Percentiles rank a stretch among this genome's conserved stretches.
These are phyloP conservation scores for Conger conger DNA, from an alignment of 2,113 vertebrate genomes.

Conservation along the genomic window DNA sequence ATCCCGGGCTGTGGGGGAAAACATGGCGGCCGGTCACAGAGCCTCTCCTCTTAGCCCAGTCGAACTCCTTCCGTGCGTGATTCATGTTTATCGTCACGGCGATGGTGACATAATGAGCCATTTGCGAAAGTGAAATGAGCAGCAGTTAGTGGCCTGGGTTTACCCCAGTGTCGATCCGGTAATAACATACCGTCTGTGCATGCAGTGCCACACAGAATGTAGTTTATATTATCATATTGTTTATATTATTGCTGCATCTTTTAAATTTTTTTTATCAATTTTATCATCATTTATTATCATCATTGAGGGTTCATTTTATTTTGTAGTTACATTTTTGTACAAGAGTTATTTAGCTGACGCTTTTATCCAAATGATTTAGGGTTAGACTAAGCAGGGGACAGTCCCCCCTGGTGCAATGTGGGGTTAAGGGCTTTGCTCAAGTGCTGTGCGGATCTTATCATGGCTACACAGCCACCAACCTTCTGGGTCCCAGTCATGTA, in stretches of 20 bases:
- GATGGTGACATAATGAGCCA: not conserved
- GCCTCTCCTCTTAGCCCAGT: not conserved
- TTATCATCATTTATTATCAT: too few species aligned
- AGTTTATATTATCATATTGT: not conserved
- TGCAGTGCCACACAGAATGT: not conserved
- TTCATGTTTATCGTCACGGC: constrained; percentile 3
- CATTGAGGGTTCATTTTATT: not conserved
- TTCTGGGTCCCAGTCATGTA: too few species aligned
- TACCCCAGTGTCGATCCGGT: not conserved
- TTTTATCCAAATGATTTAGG: too few species aligned
- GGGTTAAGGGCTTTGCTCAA: too few species aligned
- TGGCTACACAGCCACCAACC: too few species aligned
- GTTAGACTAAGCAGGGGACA: too few species aligned
- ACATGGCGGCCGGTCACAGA: constrained; percentile 27
- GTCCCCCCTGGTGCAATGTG: too few species aligned
- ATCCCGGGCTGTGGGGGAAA: constrained; percentile 39
- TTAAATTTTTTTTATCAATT: not conserved
- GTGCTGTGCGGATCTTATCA: too few species aligned
- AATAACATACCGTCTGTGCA: not conserved
- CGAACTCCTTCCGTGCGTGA: not conserved
- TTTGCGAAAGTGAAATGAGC: too few species aligned
- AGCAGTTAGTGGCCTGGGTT: not conserved
- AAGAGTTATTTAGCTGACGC: too few species aligned
- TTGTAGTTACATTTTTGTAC: too few species aligned
- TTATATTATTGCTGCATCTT: not conserved